phyloP scores from a whole-genome alignment of 2,113 vertebrate species.

The Pygoscelis antarcticus region DNA sequence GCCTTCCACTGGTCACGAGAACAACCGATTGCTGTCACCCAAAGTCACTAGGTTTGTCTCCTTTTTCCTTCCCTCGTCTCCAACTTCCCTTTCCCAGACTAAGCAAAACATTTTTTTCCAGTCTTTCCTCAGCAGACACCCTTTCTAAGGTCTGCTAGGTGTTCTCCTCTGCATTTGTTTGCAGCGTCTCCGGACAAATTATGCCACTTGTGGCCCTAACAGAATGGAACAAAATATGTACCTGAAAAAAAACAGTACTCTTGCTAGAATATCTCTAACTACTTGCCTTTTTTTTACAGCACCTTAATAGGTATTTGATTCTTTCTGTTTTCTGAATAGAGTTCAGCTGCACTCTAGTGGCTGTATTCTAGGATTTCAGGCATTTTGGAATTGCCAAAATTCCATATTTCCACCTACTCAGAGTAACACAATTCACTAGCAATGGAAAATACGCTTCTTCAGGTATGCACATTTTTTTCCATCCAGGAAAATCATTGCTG shows the following conservation, averaged over 20 bases:
- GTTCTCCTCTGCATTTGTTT: neutral
- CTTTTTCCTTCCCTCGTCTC: neutral
- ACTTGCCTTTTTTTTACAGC: neutral
- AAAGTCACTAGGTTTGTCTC: neutral
- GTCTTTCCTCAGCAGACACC: neutral
- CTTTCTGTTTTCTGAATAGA: neutral
- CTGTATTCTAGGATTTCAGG: neutral
- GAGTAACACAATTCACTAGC: neutral
- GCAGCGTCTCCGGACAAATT: neutral
- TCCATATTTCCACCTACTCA: neutral
- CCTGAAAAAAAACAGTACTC: neutral
- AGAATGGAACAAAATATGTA: neutral
- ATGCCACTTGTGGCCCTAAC: neutral
- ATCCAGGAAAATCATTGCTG: neutral
- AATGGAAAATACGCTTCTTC: neutral
- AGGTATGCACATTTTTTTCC: neutral
- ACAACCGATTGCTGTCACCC: neutral
- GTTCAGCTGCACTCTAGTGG: constrained; percentile 15
- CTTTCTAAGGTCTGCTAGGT: neutral
- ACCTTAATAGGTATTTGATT: neutral
- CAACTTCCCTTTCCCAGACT: neutral
- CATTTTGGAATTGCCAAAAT: neutral
- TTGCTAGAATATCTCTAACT: neutral
- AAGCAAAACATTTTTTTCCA: neutral
- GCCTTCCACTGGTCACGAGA: neutral